Conservation (phyloP, 2,797 vertebrate species). For the Centropyge bicolor region DNA sequence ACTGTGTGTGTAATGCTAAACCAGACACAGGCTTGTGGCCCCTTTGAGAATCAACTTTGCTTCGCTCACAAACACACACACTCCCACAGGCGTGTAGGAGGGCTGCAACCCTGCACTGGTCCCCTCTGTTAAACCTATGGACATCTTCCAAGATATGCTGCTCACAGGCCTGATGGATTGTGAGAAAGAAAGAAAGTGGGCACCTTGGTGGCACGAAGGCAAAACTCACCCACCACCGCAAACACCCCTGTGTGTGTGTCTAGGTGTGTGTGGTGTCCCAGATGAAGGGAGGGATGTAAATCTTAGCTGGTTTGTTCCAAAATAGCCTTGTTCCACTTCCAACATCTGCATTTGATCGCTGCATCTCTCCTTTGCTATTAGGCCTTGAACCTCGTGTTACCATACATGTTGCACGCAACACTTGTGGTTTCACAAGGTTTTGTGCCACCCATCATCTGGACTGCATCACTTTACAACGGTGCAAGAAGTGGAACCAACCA, state of each 20-base stretch:
- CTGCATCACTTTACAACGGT: neutral
- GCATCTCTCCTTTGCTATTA: constrained; percentile 37
- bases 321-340: constrained; percentile 29
- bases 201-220: constrained; percentile 17
- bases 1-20: constrained; percentile 44
- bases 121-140: constrained; percentile 44
- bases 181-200: constrained; percentile 4
- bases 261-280: neutral
- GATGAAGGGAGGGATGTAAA: constrained; percentile 26
- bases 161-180: constrained; percentile 24
- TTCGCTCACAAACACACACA: constrained; percentile 24
- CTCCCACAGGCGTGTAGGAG: constrained; percentile 44
- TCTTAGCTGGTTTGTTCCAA: constrained; percentile 45
- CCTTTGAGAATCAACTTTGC: too few species aligned
- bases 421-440: constrained; percentile 19
- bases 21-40: neutral
- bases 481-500: neutral
- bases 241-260: neutral
- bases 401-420: constrained; percentile 6
- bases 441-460: constrained; percentile 1
- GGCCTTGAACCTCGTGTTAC: constrained; percentile 9
- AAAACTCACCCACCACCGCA: constrained; percentile 7
- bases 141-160: constrained; percentile 30
- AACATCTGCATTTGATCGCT: constrained; percentile 65
- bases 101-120: constrained; percentile 52